Conservation (phyloP, 2,113 vertebrate species). For the Sminthopsis crassicaudata region DNA sequence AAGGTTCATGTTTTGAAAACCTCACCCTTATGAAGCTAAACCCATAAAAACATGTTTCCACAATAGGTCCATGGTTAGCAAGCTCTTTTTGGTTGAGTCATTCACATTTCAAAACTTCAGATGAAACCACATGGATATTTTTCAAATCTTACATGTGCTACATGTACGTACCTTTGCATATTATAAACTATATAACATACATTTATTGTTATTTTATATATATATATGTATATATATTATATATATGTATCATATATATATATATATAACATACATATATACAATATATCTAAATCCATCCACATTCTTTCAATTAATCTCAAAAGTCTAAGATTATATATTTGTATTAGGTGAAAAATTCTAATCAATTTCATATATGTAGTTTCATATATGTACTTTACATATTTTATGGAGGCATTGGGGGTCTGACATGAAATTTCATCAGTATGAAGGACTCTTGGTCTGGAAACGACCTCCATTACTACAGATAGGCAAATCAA, state of each 20-base stretch:
- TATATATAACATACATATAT: background rate
- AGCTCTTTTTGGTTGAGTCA: background rate
- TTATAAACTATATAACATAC: no score
- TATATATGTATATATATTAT: no score
- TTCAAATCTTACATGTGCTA: background rate
- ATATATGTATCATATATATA: no score
- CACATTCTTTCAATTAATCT: background rate
- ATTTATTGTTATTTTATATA: no score
- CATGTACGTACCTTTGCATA: background rate
- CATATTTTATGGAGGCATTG: background rate
- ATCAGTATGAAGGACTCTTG: background rate
- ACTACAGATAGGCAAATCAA: background rate
- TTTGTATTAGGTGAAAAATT: background rate
- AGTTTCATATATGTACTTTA: background rate
- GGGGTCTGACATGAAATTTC: background rate
- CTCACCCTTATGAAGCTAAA: background rate
- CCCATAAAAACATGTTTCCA: constrained; percentile 5
- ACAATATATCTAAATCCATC: background rate
- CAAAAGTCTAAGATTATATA: background rate
- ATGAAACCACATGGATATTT: background rate
- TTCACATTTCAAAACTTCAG: background rate
- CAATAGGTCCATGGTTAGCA: constrained; percentile 4
- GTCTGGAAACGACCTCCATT: background rate
- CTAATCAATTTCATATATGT: background rate
- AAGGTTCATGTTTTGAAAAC: constrained; percentile 44